Conservation (phyloP, 2,888 invertebrate species). For the Idaea biselata region DNA sequence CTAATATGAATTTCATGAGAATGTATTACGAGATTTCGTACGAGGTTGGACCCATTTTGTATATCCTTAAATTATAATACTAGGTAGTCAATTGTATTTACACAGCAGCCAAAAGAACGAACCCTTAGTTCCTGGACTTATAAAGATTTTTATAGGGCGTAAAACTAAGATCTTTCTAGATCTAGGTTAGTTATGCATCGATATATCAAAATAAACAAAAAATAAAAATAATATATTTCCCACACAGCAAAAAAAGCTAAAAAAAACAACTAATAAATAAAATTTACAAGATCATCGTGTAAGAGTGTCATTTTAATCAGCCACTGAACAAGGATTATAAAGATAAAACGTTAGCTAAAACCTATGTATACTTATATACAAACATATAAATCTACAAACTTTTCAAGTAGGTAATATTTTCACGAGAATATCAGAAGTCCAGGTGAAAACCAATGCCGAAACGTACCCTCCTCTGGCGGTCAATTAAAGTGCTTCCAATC, state of each 20-base stretch:
- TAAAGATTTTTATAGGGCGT: too few species aligned
- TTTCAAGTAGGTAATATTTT: slow-evolving; percentile 33
- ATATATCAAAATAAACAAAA: neutral
- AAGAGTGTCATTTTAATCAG: neutral
- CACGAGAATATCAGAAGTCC: slow-evolving; percentile 54
- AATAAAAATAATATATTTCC: neutral
- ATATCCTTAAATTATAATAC: neutral
- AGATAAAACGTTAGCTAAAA: slow-evolving; percentile 69
- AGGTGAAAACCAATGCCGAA: slow-evolving; percentile 69
- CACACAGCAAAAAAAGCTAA: neutral
- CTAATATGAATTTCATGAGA: slow-evolving; percentile 1
- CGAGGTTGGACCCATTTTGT: neutral
- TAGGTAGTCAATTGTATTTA: neutral
- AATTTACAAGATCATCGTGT: neutral
- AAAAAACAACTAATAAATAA: slow-evolving; percentile 8
- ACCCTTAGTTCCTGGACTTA: too few species aligned
- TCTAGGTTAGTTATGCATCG: neutral
- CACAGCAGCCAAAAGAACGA: too few species aligned
- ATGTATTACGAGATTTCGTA: neutral
- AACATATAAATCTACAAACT: slow-evolving; percentile 69
- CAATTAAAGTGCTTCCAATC: slow-evolving; percentile 63
- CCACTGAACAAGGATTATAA: neutral
- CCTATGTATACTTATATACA: slow-evolving; percentile 79
- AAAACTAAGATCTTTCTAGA: too few species aligned
- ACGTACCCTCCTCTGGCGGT: slow-evolving; percentile 60